phyloP scores from a whole-genome alignment of 1,140 invertebrate genomes.

The Alviniconcha marisindica region DNA sequence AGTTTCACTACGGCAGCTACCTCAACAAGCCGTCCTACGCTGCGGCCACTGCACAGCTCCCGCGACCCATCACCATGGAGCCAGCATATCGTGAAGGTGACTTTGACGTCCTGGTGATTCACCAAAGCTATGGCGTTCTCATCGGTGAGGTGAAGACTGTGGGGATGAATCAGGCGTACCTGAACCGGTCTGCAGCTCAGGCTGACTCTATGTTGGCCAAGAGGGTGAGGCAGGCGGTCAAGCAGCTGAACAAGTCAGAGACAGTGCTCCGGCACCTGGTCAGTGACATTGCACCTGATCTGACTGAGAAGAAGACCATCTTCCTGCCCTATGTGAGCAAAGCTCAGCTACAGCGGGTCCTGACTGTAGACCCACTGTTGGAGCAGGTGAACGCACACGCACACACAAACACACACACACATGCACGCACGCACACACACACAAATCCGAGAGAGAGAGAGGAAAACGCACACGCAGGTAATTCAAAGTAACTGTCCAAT shows the following conservation, averaged over 20 bases:
- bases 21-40: slow-evolving; percentile 20
- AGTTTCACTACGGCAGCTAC: slow-evolving; percentile 8
- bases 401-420: no score
- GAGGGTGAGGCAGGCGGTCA: slow-evolving; percentile 6
- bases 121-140: neutral
- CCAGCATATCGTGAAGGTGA: neutral
- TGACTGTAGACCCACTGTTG: neutral
- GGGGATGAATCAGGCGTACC: neutral
- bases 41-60: neutral
- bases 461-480: no score
- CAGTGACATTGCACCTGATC: neutral
- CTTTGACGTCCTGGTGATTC: slow-evolving; percentile 2
- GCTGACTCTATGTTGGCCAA: neutral
- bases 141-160: slow-evolving; percentile 14
- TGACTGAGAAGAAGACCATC: slow-evolving; percentile 4
- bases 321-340: slow-evolving; percentile 5
- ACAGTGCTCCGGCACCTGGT: neutral
- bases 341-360: neutral
- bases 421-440: no score
- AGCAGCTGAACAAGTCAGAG: slow-evolving; percentile 28
- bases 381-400: no score
- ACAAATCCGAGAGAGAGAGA: no score
- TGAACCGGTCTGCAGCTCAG: neutral
- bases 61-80: neutral
- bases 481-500: no score